Conservation (phyloP, 2,888 invertebrate genomes). For the Chymomyza fuscimana region DNA sequence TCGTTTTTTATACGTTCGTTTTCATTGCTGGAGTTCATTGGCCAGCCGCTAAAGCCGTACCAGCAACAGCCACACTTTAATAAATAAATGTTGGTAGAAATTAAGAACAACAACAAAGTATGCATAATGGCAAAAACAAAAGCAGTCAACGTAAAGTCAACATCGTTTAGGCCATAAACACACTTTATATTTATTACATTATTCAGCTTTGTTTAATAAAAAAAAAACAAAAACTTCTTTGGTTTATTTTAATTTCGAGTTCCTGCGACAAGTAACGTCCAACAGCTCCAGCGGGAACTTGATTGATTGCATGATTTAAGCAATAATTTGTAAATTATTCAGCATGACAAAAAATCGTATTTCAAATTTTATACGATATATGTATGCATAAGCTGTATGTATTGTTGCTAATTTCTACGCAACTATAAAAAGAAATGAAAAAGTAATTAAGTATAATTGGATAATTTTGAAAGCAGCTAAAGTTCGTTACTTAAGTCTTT, state of each 20-base stretch:
- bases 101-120: constrained; percentile 29
- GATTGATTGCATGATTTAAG: constrained; percentile 62
- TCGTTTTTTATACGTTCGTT: constrained; percentile 76
- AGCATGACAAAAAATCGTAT: constrained; percentile 51
- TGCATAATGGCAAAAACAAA: constrained; percentile 25
- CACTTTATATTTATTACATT: constrained; percentile 45
- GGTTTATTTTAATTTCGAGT: constrained; percentile 13
- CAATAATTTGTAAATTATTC: constrained; percentile 60
- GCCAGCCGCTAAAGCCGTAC: constrained; percentile 45
- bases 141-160: not conserved
- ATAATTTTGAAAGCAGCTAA: not conserved
- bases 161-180: constrained; percentile 39
- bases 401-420: not conserved
- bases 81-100: constrained; percentile 62
- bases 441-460: constrained; percentile 4
- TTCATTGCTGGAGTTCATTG: constrained; percentile 78
- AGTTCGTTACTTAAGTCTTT: constrained; percentile 52
- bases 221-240: constrained; percentile 21
- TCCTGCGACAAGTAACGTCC: constrained; percentile 44
- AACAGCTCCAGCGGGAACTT: constrained; percentile 33
- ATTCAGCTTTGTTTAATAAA: constrained; percentile 38
- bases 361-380: not conserved
- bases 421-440: constrained; percentile 3
- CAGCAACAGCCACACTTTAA: constrained; percentile 57
- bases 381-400: not conserved